Evolutionary conservation across 2,797 vertebrate genomes (phyloP), one percentile per base, ranked within the genome.

Genomic region (Eupleurogrammus muticus): DNA sequence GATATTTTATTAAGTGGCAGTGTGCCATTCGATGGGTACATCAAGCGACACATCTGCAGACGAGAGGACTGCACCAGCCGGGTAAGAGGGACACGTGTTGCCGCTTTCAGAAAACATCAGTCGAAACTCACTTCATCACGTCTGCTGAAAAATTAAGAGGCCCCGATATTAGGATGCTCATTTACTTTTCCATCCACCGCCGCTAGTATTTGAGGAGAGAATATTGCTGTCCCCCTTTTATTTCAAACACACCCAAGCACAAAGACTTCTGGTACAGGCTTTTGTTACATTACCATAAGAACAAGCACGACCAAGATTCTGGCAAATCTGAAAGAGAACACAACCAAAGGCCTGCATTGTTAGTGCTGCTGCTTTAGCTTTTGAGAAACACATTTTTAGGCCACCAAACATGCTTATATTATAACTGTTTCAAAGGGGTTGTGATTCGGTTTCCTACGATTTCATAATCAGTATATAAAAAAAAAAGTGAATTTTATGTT

Each of bases 1-100:
- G 90, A 95, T 95, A 94, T 95, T 95, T 95, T 95, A 95, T 95
- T 95, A 94, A 95, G 93, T 87, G 91, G 87, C 91, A 88, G 80
- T 16, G 90, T 87, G 91, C 90, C 92, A 91, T 91, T 79, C 88
- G 90, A 90, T 86, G 90, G 87, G 85, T 87, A 94, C 94, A 94
- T 95, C 93, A 94, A 95, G 94, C 89, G 90, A 93, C 94, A 91
- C 93, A 93, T 94, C 92, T 93, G 93, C 90, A 93, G 91, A 93
- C 87, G 86, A 92, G 90, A 90, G 82, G 86, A 84, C 84, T 86
- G 89, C 86, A 88, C 81, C 88, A 80, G 90, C 83, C 65, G 89
- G 80, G 93, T 94, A 95, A 94, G 91, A 93, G 92, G 89, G 94
- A 94, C 94, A 95, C 90, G 76, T 95, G 93, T 94, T 93, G 92